These are phyloP conservation scores for Polyergus mexicanus DNA, from an alignment of 1,140 invertebrate species.

Conservation along the genomic window DNA sequence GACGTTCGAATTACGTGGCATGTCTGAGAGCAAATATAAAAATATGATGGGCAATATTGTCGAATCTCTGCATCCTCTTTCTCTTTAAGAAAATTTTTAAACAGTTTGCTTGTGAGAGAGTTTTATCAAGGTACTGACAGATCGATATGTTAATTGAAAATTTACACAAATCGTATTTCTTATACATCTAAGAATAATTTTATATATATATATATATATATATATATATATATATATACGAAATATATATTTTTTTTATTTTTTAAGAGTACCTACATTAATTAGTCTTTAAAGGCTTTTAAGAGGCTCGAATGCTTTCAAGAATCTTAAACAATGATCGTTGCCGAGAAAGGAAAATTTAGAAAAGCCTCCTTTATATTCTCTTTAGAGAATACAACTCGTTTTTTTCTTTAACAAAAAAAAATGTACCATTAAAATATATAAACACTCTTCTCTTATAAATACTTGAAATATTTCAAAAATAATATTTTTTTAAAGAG, in stretches of 20 bases:
- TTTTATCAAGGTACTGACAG: not conserved
- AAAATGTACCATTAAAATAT: constrained; percentile 3
- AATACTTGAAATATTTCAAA: constrained; percentile 4
- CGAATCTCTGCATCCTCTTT: not conserved
- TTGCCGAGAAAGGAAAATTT: constrained; percentile 40
- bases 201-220: not conserved
- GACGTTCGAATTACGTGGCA: not conserved
- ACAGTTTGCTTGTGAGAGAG: too few relatives aligned
- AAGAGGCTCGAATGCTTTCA: constrained; percentile 43
- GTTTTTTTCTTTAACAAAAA: constrained; percentile 17
- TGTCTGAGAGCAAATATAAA: constrained; percentile 13
- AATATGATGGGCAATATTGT: constrained; percentile 8
- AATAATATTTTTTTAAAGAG: constrained; percentile 27
- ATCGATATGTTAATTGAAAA: not conserved
- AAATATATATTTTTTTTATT: not conserved
- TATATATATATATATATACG: too few relatives aligned
- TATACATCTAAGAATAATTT: constrained; percentile 21
- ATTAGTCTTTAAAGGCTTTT: constrained; percentile 42
- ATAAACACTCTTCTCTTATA: not conserved
- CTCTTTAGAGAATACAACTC: not conserved
- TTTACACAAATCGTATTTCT: too few relatives aligned
- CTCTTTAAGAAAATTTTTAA: not conserved
- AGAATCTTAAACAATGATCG: constrained; percentile 51
- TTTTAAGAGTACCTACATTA: constrained; percentile 33
- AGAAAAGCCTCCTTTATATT: constrained; percentile 30